Percentiles rank a stretch among this genome's conserved stretches.
Evolutionary conservation across 2,113 vertebrate species (phyloP).

Genomic region (Rousettus leschenaultii): DNA sequence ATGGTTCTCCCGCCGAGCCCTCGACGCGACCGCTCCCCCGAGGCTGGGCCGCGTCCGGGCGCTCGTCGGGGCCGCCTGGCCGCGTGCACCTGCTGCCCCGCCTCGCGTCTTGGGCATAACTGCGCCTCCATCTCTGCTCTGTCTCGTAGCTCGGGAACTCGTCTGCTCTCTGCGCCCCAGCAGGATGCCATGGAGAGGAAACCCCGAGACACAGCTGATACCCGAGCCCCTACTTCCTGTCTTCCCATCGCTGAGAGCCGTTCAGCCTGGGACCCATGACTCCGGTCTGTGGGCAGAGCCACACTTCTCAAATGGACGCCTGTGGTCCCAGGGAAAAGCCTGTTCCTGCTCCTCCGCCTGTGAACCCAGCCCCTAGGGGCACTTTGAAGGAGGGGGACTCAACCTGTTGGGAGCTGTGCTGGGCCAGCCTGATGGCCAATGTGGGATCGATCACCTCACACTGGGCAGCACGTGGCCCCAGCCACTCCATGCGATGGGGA

Average conservation of each 20-base stretch:
- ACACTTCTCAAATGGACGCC: too few species aligned
- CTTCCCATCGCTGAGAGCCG: not conserved
- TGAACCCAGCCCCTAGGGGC: too few species aligned
- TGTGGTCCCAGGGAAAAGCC: not conserved
- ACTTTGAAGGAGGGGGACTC: too few species aligned
- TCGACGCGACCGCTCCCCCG: not conserved
- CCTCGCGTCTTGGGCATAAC: fast-evolving
- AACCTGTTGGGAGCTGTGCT: fast-evolving
- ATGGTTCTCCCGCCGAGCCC: fast-evolving
- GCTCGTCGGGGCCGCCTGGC: too few species aligned
- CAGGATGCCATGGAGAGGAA: fast-evolving
- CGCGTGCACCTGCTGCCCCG: fast-evolving
- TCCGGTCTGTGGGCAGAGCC: not conserved
- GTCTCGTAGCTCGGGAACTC: fast-evolving
- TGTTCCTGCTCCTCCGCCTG: fast-evolving
- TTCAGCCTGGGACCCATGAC: not conserved
- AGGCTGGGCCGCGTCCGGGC: too few species aligned
- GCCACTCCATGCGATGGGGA: too few species aligned
- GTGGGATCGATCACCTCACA: fast-evolving
- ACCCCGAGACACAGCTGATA: fast-evolving
- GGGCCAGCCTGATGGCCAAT: fast-evolving
- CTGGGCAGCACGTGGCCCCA: not conserved
- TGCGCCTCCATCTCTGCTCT: not conserved
- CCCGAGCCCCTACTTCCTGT: not conserved
- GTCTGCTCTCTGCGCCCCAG: not conserved